Conservation (phyloP, 2,797 vertebrate genomes). For the Enteromius paludinosus region DNA sequence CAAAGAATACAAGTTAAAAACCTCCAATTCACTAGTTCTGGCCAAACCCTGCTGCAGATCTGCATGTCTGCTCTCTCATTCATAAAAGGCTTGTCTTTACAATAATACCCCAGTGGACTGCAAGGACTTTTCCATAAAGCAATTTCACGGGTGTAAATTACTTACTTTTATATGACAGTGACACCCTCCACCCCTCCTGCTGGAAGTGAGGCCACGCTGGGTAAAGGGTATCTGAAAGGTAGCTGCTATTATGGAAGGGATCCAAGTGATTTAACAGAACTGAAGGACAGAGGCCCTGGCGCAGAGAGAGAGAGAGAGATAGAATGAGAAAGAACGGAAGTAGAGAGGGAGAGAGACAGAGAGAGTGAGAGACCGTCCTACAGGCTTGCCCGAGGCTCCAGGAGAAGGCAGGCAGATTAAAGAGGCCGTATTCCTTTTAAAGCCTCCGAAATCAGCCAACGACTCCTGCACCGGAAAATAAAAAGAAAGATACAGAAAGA, state of each 20-base stretch:
- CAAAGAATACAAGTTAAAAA: slow-evolving; percentile 29
- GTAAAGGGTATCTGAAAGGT: slow-evolving; percentile 75
- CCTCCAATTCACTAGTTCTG: slow-evolving; percentile 41
- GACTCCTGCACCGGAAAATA: slow-evolving; percentile 57
- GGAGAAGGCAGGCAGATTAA: slow-evolving; percentile 89
- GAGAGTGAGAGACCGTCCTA: slow-evolving; percentile 70
- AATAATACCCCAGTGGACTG: slow-evolving; percentile 69
- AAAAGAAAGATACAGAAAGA: slow-evolving; percentile 42
- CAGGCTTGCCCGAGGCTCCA: slow-evolving; percentile 89
- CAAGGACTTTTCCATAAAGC: slow-evolving; percentile 72
- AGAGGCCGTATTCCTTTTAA: slow-evolving; percentile 93
- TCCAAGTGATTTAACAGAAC: slow-evolving; percentile 73
- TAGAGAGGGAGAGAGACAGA: slow-evolving; percentile 40
- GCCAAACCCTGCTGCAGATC: slow-evolving; percentile 39
- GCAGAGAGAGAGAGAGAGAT: slow-evolving; percentile 40
- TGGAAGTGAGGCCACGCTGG: slow-evolving; percentile 62
- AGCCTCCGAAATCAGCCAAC: slow-evolving; percentile 78
- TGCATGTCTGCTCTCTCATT: slow-evolving; percentile 62
- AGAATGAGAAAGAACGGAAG: slow-evolving; percentile 48
- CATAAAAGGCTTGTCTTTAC: slow-evolving; percentile 71
- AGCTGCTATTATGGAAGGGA: slow-evolving; percentile 71
- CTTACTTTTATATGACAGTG: slow-evolving; percentile 72
- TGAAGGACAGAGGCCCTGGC: slow-evolving; percentile 67
- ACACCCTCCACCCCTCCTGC: slow-evolving; percentile 60
- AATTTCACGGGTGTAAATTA: slow-evolving; percentile 73